Conservation (phyloP, 2,888 invertebrate genomes). For the Harmothoe impar region DNA sequence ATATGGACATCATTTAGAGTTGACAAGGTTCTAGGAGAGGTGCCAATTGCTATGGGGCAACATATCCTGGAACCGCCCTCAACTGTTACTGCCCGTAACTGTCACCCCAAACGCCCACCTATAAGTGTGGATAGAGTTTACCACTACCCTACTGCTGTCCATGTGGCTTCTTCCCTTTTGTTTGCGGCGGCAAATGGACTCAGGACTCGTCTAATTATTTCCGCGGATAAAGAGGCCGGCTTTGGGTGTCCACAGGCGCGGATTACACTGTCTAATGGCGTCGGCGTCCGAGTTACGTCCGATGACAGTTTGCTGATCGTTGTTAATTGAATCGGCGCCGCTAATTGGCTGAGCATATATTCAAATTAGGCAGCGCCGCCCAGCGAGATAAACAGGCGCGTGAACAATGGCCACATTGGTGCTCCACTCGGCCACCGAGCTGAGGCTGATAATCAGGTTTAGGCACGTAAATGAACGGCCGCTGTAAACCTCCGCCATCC, state of each 20-base stretch:
- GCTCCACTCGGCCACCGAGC: neutral
- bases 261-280: slow-evolving; percentile 53
- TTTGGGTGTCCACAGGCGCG: neutral
- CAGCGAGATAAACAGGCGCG: slow-evolving; percentile 40
- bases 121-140: neutral
- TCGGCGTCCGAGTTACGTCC: neutral
- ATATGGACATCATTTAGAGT: too few relatives aligned
- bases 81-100: too few relatives aligned
- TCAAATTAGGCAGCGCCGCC: slow-evolving; percentile 46
- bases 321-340: slow-evolving; percentile 59
- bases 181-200: slow-evolving; percentile 55
- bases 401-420: slow-evolving; percentile 57
- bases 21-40: too few relatives aligned
- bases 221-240: slow-evolving; percentile 47
- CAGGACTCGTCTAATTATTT: slow-evolving; percentile 50
- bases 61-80: too few relatives aligned
- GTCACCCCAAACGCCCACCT: too few relatives aligned
- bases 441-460: slow-evolving; percentile 37
- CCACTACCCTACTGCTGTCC: neutral
- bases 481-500: slow-evolving; percentile 15
- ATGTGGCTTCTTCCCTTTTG: slow-evolving; percentile 42
- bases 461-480: slow-evolving; percentile 32
- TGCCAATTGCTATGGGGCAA: too few relatives aligned
- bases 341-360: slow-evolving; percentile 63
- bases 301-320: slow-evolving; percentile 58